These are phyloP conservation scores for Ahaetulla prasina DNA, from an alignment of 2,113 vertebrate species.

Conservation along the genomic window DNA sequence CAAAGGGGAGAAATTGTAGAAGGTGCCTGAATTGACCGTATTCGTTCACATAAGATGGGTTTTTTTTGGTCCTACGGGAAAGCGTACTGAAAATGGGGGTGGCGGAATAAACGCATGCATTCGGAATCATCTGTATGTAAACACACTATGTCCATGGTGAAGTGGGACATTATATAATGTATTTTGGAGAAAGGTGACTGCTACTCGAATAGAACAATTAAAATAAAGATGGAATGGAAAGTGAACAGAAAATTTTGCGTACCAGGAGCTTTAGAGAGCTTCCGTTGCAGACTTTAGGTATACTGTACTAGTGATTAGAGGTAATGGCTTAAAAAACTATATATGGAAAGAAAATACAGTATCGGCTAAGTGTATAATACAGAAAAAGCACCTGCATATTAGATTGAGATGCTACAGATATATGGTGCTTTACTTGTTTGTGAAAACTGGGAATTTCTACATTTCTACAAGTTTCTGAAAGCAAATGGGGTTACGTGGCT, in stretches of 20 bases:
- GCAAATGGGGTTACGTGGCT: not conserved
- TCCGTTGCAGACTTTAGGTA: not conserved
- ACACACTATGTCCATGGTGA: not conserved
- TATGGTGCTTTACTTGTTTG: not conserved
- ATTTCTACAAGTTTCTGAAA: not conserved
- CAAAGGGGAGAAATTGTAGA: not conserved
- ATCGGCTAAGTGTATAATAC: not conserved
- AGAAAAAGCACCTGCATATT: not conserved
- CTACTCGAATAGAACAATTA: not conserved
- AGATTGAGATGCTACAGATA: not conserved
- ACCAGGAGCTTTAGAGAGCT: not conserved
- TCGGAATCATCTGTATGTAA: not conserved
- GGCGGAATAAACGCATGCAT: too few species aligned
- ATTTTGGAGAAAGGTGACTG: not conserved
- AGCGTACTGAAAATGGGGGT: not conserved
- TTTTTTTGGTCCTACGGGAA: not conserved
- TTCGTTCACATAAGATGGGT: not conserved
- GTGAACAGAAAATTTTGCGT: not conserved
- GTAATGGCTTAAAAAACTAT: not conserved
- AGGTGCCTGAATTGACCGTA: not conserved
- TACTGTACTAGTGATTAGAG: not conserved
- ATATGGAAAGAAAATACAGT: not conserved
- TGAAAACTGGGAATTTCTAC: not conserved
- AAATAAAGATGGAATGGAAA: not conserved
- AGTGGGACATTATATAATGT: not conserved